Percentiles rank a stretch among this genome's conserved stretches.
Conservation (phyloP, 2,113 vertebrate species). For the Callionymus lyra region DNA sequence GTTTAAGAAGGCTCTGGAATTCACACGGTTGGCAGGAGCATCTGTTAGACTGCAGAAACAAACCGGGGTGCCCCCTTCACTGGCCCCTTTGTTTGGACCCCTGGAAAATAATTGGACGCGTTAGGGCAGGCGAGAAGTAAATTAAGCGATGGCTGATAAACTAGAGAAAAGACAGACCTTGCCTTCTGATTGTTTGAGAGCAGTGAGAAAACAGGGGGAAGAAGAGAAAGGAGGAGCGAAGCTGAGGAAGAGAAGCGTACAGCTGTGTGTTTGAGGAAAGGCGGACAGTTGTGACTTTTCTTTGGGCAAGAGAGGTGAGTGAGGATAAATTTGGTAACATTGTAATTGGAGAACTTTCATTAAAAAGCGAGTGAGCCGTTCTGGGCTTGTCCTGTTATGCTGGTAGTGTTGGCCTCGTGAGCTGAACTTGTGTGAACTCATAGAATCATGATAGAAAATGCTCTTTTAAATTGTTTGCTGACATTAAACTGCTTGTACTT, state of each 20-base stretch:
- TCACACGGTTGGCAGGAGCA: conserved; percentile 49
- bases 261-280: conserved; percentile 44
- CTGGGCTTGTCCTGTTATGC: conserved; percentile 29
- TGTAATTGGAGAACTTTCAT: conserved; percentile 3
- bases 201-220: conserved; percentile 24
- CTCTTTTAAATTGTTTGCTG: too few relatives aligned
- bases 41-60: conserved; percentile 23
- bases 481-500: conserved; percentile 13
- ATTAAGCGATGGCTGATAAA: conserved; percentile 8
- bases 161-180: conserved; percentile 26
- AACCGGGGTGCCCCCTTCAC: conserved; percentile 38
- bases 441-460: conserved; percentile 18
- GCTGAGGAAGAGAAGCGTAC: conserved; percentile 29
- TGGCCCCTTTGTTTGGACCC: conserved; percentile 44
- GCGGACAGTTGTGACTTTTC: conserved; percentile 31
- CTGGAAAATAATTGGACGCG: conserved; percentile 24
- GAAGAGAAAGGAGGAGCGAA: conserved; percentile 41
- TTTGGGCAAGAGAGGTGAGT: conserved; percentile 36
- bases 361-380: conserved; percentile 10
- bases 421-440: conserved; percentile 39
- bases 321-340: conserved; percentile 22
- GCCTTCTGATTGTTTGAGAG: conserved; percentile 41
- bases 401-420: conserved; percentile 29
- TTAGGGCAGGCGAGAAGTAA: conserved; percentile 9
- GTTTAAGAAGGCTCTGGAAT: conserved; percentile 55